A percentile compares a stretch with the other conserved stretches of the same genome.
These are phyloP conservation scores for Orycteropus afer DNA, from an alignment of 2,113 vertebrate genomes.

Conservation along the genomic window DNA sequence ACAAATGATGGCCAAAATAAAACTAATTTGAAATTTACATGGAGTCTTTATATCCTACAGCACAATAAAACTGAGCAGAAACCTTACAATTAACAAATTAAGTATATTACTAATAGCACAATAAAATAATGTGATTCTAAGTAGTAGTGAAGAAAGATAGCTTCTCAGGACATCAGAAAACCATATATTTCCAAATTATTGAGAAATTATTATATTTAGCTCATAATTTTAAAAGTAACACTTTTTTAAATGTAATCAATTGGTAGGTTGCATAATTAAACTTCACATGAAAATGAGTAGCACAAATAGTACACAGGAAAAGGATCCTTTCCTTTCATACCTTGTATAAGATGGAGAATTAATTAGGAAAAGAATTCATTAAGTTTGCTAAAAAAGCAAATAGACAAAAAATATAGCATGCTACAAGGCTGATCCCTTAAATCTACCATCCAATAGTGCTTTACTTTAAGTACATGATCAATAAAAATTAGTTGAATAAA, in stretches of 20 bases:
- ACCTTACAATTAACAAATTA: slow-evolving; percentile 58
- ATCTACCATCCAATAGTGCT: not conserved
- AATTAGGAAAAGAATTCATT: slow-evolving; percentile 7
- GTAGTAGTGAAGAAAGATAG: not conserved
- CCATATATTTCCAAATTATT: slow-evolving; percentile 8
- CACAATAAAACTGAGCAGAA: slow-evolving; percentile 58
- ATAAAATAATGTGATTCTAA: slow-evolving; percentile 53
- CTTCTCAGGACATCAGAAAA: slow-evolving; percentile 58
- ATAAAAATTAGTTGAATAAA: not conserved
- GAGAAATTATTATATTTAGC: not conserved
- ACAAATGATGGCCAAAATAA: slow-evolving; percentile 30
- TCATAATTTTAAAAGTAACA: slow-evolving; percentile 30
- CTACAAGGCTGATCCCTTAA: not conserved
- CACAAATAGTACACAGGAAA: not conserved
- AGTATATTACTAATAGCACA: slow-evolving; percentile 25
- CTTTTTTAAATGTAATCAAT: slow-evolving; percentile 28
- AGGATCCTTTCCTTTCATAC: not conserved
- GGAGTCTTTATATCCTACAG: slow-evolving; percentile 17
- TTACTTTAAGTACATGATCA: slow-evolving; percentile 37
- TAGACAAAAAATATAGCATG: not conserved
- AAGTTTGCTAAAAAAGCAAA: not conserved
- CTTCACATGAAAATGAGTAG: slow-evolving; percentile 1
- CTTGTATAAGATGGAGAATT: slow-evolving; percentile 12
- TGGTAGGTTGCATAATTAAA: not conserved
- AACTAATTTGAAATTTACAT: slow-evolving; percentile 44